Evolutionary conservation across 92 coral and sea anemone species (phyloP).

Genomic region (Palythoa grandiflora): DNA sequence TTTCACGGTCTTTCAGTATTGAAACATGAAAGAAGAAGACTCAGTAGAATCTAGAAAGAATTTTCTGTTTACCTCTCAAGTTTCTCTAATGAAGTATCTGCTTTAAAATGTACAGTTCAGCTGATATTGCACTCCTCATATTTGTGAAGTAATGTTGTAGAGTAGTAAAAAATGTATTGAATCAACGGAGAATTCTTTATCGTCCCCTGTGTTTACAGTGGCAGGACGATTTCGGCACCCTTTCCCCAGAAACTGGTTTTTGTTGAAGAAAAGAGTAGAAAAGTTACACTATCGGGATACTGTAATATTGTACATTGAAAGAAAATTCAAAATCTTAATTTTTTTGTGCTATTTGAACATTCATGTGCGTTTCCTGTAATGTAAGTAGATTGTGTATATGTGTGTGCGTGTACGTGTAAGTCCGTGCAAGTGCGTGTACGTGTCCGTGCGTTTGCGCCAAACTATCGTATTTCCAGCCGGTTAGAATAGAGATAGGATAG

Average conservation of each 20-base stretch:
- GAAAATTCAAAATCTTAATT: constrained; percentile 71
- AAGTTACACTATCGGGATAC: constrained; percentile 49
- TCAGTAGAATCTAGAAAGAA: constrained; percentile 13
- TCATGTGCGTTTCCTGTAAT: constrained; percentile 38
- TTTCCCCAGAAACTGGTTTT: constrained; percentile 59
- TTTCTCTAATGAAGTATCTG: constrained; percentile 15
- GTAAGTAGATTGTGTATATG: constrained; percentile 30
- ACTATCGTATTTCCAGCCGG: constrained; percentile 61
- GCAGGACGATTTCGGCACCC: constrained; percentile 4
- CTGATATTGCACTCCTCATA: constrained; percentile 12
- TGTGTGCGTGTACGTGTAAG: constrained; percentile 27
- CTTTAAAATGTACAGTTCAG: constrained; percentile 41
- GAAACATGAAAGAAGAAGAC: constrained; percentile 29
- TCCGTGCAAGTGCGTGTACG: not conserved
- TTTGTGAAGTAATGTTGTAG: constrained; percentile 44
- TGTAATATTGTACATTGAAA: constrained; percentile 78
- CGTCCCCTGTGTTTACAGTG: constrained; percentile 25
- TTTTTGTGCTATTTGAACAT: constrained; percentile 71
- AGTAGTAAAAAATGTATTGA: constrained; percentile 42
- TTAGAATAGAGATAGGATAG: constrained; percentile 55
- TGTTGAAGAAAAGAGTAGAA: constrained; percentile 66
- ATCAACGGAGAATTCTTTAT: constrained; percentile 36
- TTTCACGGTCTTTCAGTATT: constrained; percentile 40
- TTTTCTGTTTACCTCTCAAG: constrained; percentile 36
- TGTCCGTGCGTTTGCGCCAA: constrained; percentile 23